A percentile compares a stretch with the other conserved stretches of the same genome.
These are phyloP conservation scores for Phoxinus dragarum DNA, from an alignment of 2,797 vertebrate genomes.

Conservation along the genomic window DNA sequence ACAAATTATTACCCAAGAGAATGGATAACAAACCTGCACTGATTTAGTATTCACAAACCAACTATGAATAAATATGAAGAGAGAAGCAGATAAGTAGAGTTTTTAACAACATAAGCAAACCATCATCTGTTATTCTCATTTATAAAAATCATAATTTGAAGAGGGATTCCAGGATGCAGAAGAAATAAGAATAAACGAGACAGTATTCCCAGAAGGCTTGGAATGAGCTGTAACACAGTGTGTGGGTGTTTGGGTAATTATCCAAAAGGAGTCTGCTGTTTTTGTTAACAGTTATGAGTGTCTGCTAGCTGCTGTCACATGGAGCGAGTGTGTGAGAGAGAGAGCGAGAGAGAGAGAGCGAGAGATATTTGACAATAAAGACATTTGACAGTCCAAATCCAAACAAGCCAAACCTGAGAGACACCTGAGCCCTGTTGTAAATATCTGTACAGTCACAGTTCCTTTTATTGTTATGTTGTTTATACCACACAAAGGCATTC, in stretches of 20 bases:
- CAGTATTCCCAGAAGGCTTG: slow-evolving; percentile 57
- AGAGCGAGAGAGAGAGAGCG: not conserved
- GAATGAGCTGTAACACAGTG: slow-evolving; percentile 40
- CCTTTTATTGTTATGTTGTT: slow-evolving; percentile 21
- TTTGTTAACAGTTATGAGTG: slow-evolving; percentile 48
- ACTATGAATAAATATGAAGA: not conserved
- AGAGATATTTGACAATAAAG: not conserved
- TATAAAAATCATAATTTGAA: slow-evolving; percentile 44
- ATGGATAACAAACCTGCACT: not conserved
- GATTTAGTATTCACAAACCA: slow-evolving; percentile 8
- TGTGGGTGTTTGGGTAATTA: slow-evolving; percentile 51
- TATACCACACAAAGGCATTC: slow-evolving; percentile 33
- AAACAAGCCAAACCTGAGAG: slow-evolving; percentile 19
- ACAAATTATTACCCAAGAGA: slow-evolving; percentile 6
- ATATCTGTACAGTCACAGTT: slow-evolving; percentile 12
- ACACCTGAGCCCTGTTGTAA: slow-evolving; percentile 21
- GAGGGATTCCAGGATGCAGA: slow-evolving; percentile 35
- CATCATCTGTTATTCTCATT: slow-evolving; percentile 39
- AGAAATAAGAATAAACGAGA: slow-evolving; percentile 39
- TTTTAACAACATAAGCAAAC: slow-evolving; percentile 30
- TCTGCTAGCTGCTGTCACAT: slow-evolving; percentile 7
- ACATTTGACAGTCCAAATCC: slow-evolving; percentile 21
- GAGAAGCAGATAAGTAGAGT: slow-evolving; percentile 1
- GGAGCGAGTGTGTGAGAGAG: not conserved
- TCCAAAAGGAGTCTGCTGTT: slow-evolving; percentile 51